A percentile compares a stretch with the other conserved stretches of the same genome.
Conservation (phyloP, 2,113 vertebrate genomes). For the Xyliphius kryptos region DNA sequence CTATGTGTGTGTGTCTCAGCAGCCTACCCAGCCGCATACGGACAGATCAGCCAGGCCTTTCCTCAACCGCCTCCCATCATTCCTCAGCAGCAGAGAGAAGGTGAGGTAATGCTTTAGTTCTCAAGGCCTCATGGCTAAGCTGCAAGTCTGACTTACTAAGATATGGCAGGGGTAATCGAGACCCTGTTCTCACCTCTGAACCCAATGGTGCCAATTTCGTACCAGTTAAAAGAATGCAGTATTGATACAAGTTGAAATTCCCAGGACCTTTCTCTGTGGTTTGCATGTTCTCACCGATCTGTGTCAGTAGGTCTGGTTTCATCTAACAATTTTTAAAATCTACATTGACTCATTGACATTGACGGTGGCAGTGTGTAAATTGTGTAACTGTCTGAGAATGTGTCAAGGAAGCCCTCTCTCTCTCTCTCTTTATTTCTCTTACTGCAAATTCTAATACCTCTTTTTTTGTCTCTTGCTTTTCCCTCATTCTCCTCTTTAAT, state of each 20-base stretch:
- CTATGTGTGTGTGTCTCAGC: constrained; percentile 73
- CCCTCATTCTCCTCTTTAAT: constrained; percentile 3
- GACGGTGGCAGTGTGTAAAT: no score
- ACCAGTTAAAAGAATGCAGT: no score
- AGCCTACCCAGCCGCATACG: constrained; percentile 98
- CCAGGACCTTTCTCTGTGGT: neutral
- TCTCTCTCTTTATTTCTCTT: constrained; percentile 6
- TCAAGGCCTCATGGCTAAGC: no score
- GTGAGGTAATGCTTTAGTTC: constrained; percentile 59
- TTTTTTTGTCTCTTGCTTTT: neutral
- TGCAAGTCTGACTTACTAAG: no score
- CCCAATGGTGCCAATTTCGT: no score
- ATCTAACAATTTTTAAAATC: no score
- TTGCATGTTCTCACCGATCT: neutral
- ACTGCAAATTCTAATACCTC: constrained; percentile 10
- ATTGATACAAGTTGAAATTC: no score
- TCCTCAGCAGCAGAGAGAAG: constrained; percentile 98
- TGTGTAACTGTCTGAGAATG: neutral
- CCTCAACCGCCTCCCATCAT: constrained; percentile 97
- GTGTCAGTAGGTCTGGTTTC: no score
- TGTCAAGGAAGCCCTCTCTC: neutral
- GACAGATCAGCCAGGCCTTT: constrained; percentile 98
- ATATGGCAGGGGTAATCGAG: no score
- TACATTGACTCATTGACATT: no score
- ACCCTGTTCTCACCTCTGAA: no score